Conservation (phyloP, 2,113 vertebrate genomes). For the Entelurus aequoreus region DNA sequence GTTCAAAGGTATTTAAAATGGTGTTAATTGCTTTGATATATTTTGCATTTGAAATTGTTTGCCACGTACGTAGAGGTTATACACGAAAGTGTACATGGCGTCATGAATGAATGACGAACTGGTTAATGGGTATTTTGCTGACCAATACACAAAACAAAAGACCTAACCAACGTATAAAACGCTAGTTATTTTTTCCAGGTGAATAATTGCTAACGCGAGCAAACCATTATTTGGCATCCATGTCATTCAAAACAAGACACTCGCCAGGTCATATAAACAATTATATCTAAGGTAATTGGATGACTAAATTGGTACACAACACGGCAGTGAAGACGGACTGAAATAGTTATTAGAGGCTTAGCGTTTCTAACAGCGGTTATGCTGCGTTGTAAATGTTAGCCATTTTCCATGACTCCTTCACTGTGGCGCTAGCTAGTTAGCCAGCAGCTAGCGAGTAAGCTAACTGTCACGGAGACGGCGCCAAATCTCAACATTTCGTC, state of each 20-base stretch:
- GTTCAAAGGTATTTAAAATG: too few species aligned
- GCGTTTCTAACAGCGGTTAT: constrained; percentile 17
- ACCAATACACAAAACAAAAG: neutral
- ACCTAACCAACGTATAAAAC: neutral
- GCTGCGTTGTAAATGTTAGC: constrained; percentile 24
- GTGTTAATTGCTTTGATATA: too few species aligned
- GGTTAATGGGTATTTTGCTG: neutral
- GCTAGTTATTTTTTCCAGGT: neutral
- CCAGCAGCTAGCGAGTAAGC: constrained; percentile 33
- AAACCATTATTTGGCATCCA: neutral
- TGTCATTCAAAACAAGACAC: neutral
- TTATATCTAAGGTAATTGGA: neutral
- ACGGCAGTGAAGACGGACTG: neutral
- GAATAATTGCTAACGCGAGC: neutral
- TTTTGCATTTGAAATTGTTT: too few species aligned
- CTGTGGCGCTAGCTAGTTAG: constrained; percentile 26
- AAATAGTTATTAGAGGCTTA: neutral
- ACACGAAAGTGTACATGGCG: too few species aligned
- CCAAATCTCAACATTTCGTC: constrained; percentile 14
- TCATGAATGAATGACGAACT: neutral
- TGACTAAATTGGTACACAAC: neutral
- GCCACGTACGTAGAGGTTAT: too few species aligned
- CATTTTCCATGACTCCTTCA: constrained; percentile 46
- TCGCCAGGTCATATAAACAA: neutral
- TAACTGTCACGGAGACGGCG: constrained; percentile 25